Base-by-base conservation (phyloP, 2,888 invertebrate species). In the Gari tellinella region DNA sequence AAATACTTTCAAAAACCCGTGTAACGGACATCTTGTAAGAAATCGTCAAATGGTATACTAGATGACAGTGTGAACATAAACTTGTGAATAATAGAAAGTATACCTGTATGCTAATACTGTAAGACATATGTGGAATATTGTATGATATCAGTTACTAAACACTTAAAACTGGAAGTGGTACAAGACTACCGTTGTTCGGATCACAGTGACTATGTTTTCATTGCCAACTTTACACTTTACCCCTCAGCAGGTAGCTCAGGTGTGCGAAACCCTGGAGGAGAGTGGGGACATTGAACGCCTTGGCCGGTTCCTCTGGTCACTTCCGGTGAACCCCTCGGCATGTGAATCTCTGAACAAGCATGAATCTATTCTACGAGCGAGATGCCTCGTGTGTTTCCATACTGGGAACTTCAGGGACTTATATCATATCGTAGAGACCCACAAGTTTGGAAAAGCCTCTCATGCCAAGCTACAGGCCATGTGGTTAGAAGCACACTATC, bases 401-500 rank as follows among this genome's bases (percentile, higher is more conserved):
- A 96, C 96, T 87, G 96, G 96, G 80, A 96, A 97, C 92, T 97
- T 95, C 93, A 94, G 96, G 85, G 97, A 97, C 92, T 94, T 97
- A 86, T 97, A 98, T 93, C 94, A 95, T 88, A 97, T 98, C 89
- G 93, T 97, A 81, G 97, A 97, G 93, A 94, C 95, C 92, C 96
- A 97, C 93, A 96, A 96, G 91, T 97, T 97, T 93, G 95, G 96
- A 86, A 96, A 96, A 92, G 95, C 95, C 81, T 96, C 96, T 14
- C 97, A 98, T 93, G 95, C 95, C 53, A 97, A 97, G 91, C 93
- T 97, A 57, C 94, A 94, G 86, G 96, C 96, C 57, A 96, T 97
- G 96, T 98, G 97, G 97, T 94, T 97, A 80, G 97, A 97, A 90
- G 97, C 97, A 15, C 97, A 97, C 91, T 97, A 97, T 90, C 96